These are phyloP conservation scores for Parauchenoglanis punctatus DNA, from an alignment of 2,797 vertebrate species.

Conservation along the genomic window DNA sequence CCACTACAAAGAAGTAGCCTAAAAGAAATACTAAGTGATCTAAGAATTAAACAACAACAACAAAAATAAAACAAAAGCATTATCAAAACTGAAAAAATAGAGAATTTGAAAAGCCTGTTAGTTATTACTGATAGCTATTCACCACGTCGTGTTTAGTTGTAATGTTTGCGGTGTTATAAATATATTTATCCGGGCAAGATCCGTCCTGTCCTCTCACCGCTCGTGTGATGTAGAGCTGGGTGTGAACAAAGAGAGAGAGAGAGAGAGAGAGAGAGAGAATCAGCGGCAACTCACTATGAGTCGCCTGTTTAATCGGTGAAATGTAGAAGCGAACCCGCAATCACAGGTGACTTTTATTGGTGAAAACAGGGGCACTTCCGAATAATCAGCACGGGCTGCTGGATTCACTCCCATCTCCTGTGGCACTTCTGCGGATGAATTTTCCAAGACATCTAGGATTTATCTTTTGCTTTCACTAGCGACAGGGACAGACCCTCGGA, in stretches of 20 bases:
- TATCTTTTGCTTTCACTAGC: not conserved
- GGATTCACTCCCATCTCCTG: slow-evolving; percentile 22
- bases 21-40: not conserved
- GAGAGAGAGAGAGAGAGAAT: not conserved
- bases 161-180: not conserved
- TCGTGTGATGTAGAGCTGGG: not conserved
- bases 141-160: too few species aligned
- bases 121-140: too few species aligned
- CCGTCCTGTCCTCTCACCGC: not conserved
- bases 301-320: slow-evolving; percentile 3
- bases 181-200: not conserved
- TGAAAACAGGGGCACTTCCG: slow-evolving; percentile 7
- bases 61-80: not conserved
- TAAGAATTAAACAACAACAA: not conserved
- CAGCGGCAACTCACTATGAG: not conserved
- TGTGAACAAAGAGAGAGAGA: not conserved
- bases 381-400: slow-evolving; percentile 25
- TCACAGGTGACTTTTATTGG: slow-evolving; percentile 40
- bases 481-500: not conserved
- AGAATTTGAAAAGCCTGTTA: too few species aligned
- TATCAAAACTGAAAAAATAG: too few species aligned
- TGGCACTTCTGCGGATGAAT: slow-evolving; percentile 41
- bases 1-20: not conserved
- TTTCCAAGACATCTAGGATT: slow-evolving; percentile 45
- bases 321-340: not conserved